Base-by-base conservation (phyloP, 2,797 vertebrate species). In the Sebastes itinus region DNA sequence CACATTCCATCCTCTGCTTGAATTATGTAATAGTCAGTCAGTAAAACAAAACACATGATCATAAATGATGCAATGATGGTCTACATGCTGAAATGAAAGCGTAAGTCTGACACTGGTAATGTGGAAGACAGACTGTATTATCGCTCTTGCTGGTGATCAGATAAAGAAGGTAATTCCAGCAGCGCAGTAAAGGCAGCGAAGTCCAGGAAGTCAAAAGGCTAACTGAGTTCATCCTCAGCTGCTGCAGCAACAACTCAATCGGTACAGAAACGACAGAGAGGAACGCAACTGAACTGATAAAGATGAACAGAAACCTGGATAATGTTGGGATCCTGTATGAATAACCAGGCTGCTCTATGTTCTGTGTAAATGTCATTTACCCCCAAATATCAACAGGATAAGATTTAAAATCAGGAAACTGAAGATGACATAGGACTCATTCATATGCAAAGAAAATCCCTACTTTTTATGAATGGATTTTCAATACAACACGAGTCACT, bases 21-120 rank as follows among this genome's bases (percentile, higher is more conserved):
- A 63, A 30, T 80, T 63, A 75, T 56, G 58, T 68, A 46, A 59
- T 25, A 59, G 18, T 71, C 35, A 75, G 65, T 28, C 35, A 52
- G 78, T 28, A 30, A 58, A 71, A 65, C 66, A 65, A 60, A 59
- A 23, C 20, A n/a, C 32, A 60, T 32, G 16, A 54, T 32, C 16
- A 60, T 59, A 20, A 59, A 52, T 61, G 23, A 72, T 81, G 67
- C 68, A 60, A 42, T 42, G 62, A n/a, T 58, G 59, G 58, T 30
- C 27, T 20, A 54, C 28, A 38, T 42, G n/a, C 68, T 67, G 62
- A 46, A 72, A 72, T 66, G 7, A 58, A 46, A 55, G 28, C 2
- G 6, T 28, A 3, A 4, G 32, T 65, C 27, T 18, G 42, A 28
- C 52, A 49, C 52, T 32, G 22, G 22, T 30, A 55, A 65, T 49